Evolutionary conservation across 1,140 invertebrate species (phyloP), one percentile per base, ranked within the genome.

Genomic region (Galendromus occidentalis): DNA sequence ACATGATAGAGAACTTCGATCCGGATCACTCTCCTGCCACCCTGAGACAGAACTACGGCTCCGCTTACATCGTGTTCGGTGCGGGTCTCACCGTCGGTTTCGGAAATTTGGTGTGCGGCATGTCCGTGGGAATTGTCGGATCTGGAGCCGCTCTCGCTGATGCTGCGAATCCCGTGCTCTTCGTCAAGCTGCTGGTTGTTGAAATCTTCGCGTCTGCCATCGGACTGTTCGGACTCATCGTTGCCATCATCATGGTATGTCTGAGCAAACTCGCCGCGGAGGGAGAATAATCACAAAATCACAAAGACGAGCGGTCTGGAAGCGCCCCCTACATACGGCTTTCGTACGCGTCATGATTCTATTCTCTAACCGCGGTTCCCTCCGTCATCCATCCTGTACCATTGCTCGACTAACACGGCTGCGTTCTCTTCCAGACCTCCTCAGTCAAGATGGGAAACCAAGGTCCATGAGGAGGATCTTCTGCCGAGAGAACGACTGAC

Each of bases 141-240:
- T 95, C 91, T 42, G 91, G 92, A 69, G 93, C 93, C 65, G 93
- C 93, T 22, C 79, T 98, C 1, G 85, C 93, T 66, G 93, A 98
- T 80, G 93, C 93, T 65, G 91, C 91, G 17, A 94, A 96, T 77
- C 82, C 89, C 14, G 83, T 85, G 1, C 82, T 97, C 5, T 98
- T 98, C 74, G 92, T 98, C 14, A 95, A 95, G 76, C 93, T 98
- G 76, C 81, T 98, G 7, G 95, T 98, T 75, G 86, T 98, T 47
- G 93, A 98, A 80, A 98, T 97, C 76, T 98, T 98, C 76, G 93
- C 90, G 22, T 92, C 88, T 74, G 93, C 93, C 70, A 96, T 98
- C 77, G 93, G 93, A 74, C 81, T 98, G 0, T 98, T 98, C 79
- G 93, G 93, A 67, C 82, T 97, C n/a, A 97, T 97, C 77, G 91